Conservation (phyloP, 1,140 invertebrate genomes). For the Eubasilissa regina region DNA sequence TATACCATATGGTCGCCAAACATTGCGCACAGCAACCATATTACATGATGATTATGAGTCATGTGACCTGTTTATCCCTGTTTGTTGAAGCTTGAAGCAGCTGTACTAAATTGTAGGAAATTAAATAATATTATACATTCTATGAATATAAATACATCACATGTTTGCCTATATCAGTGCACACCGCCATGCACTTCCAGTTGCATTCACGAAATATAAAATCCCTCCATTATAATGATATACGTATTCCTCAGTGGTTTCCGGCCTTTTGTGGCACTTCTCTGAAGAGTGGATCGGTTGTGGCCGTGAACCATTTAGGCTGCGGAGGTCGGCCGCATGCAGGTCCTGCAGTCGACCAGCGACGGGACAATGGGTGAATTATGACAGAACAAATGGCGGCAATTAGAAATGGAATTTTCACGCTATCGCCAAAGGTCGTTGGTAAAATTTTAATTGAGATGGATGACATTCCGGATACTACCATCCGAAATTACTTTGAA, state of each 20-base stretch:
- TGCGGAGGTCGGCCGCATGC: constrained; percentile 14
- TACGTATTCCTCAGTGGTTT: constrained; percentile 37
- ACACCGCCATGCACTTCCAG: neutral
- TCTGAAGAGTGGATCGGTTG: constrained; percentile 45
- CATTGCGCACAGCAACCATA: too few species aligned
- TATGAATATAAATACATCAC: too few species aligned
- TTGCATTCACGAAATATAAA: neutral
- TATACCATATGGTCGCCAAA: too few species aligned
- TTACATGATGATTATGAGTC: too few species aligned
- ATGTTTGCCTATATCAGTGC: neutral
- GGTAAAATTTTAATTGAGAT: neutral
- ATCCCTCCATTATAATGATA: constrained; percentile 5
- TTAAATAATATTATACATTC: too few species aligned
- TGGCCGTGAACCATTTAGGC: constrained; percentile 53
- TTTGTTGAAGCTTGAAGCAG: too few species aligned
- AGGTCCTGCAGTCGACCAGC: constrained; percentile 5
- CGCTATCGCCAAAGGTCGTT: constrained; percentile 4
- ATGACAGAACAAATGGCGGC: constrained; percentile 11
- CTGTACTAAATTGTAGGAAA: too few species aligned
- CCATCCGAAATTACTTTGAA: neutral
- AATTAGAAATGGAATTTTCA: constrained; percentile 29
- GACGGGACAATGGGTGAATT: constrained; percentile 12
- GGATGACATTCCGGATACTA: neutral
- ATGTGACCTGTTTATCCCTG: too few species aligned
- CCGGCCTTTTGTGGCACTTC: constrained; percentile 51